Percentiles rank a stretch among this genome's conserved stretches.
phyloP scores from a whole-genome alignment of 2,113 vertebrate species.

The Ailuropoda melanoleuca region DNA sequence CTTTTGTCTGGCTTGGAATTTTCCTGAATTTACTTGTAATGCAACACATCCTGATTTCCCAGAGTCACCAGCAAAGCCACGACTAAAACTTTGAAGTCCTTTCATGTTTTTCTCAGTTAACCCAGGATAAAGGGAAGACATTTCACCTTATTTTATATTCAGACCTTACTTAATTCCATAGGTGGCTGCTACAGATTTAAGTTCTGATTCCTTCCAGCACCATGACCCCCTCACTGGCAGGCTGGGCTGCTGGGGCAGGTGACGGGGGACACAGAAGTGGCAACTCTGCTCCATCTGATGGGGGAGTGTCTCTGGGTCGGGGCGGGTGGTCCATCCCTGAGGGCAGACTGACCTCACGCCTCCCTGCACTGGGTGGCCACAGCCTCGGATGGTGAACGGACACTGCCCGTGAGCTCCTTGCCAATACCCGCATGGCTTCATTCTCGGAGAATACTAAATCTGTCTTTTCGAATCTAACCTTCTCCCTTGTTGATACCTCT shows the following conservation, averaged over 20 bases:
- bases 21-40: neutral
- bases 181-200: neutral
- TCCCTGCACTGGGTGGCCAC: neutral
- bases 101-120: neutral
- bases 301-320: neutral
- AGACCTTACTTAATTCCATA: neutral
- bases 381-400: neutral
- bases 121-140: neutral
- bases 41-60: neutral
- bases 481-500: conserved; percentile 20
- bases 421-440: neutral
- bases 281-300: neutral
- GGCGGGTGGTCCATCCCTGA: neutral
- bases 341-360: neutral
- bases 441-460: neutral
- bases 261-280: neutral
- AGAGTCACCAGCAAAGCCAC: neutral
- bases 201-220: neutral
- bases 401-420: neutral
- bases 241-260: neutral
- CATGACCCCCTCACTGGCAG: neutral
- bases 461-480: neutral
- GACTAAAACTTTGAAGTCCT: neutral
- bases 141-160: neutral
- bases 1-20: neutral